Percentiles rank a stretch among this genome's conserved stretches.
Evolutionary conservation across 2,113 vertebrate species (phyloP).

Genomic region (Eudyptes chrysolophus): DNA sequence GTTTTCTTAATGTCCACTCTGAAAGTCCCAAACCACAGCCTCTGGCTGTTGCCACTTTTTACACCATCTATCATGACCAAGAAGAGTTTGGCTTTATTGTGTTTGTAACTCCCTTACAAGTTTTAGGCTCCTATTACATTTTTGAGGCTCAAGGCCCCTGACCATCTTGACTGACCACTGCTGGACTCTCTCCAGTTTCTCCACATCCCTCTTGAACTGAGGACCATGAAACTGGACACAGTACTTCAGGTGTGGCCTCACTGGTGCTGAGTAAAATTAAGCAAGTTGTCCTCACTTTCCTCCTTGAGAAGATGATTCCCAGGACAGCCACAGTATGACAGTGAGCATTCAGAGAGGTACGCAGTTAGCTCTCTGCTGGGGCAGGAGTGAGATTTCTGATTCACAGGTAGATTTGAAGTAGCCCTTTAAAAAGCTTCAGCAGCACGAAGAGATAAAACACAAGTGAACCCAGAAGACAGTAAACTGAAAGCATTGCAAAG

Average conservation of each 20-base stretch:
- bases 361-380: background rate
- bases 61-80: background rate
- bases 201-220: background rate
- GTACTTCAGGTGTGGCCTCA: background rate
- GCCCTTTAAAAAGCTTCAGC: background rate
- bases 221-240: background rate
- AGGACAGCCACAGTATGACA: background rate
- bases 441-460: background rate
- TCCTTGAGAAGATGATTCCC: background rate
- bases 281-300: background rate
- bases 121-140: background rate
- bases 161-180: background rate
- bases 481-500: background rate
- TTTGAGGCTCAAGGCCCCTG: background rate
- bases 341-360: background rate
- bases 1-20: background rate
- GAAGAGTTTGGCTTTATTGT: background rate
- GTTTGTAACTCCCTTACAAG: background rate
- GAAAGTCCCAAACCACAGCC: background rate
- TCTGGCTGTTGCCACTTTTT: background rate
- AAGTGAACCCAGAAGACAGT: background rate
- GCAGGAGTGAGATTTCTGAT: background rate
- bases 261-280: background rate
- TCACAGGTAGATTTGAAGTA: background rate
- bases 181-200: background rate